Base-by-base conservation (phyloP, 2,888 invertebrate species). In the Sthenelais limicola region DNA sequence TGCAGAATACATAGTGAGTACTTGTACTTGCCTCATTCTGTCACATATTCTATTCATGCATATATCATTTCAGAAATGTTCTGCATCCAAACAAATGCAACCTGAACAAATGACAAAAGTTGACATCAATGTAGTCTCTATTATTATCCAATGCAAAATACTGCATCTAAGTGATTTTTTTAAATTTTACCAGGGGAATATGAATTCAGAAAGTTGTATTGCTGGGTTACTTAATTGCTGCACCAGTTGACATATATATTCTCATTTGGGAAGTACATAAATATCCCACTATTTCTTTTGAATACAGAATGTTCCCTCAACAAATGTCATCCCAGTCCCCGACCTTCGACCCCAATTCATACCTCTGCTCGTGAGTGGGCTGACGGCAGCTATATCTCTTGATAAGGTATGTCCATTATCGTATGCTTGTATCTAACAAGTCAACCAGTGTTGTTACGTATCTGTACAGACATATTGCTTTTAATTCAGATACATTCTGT, bases 311-410 rank as follows among this genome's bases (percentile, higher is more conserved):
- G 67, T 85, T 18, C 74, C 80, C n/a, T 80, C 79, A 5, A 79
- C 76, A n/a, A 43, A 68, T 3, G 80, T 78, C 5, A 77, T 83
- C 3, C 84, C 82, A 21, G 54, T 86, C 18, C 85, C 86, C n/a
- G 76, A 74, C 5, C 32, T 77, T n/a, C 81, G 81, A 43, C 77
- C 84, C 28, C 82, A 83, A 38, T 83, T 78, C 56, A 54, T 87
- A 9, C 81, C 85, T 7, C 80, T 86, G 66, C 76, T 83, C 47
- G 77, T 86, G 4, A 86, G 87, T 82, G 86, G 85, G 3, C 77
- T 82, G 4, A 86, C 87, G 12, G 86, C 87, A 21, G 76, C 84
- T 1, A 81, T 87, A 38, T 81, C 82, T 21, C 73, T 87, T 9
- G 87, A 87, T 73, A 85, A 85, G 81, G 86, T 62, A n/a, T n/a